Conservation (phyloP, 2,888 invertebrate species). For the Laothoe populi region DNA sequence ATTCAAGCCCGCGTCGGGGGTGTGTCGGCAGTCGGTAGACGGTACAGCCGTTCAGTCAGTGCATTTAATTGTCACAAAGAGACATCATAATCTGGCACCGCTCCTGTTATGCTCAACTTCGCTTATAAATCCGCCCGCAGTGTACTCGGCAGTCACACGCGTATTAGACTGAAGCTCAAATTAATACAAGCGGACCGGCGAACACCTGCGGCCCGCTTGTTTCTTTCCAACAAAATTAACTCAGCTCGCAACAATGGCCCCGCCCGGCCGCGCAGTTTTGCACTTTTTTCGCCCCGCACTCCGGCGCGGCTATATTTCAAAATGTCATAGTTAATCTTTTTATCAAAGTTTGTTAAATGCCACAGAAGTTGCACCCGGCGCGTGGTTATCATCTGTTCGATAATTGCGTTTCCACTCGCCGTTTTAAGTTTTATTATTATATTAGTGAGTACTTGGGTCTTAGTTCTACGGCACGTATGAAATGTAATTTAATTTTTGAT, state of each 20-base stretch:
- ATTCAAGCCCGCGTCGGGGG: neutral
- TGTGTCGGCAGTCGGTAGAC: too few species aligned
- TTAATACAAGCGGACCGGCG: conserved; percentile 74
- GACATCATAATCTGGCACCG: conserved; percentile 72
- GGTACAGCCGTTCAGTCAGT: neutral
- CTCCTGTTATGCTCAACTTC: conserved; percentile 62
- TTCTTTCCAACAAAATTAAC: conserved; percentile 30
- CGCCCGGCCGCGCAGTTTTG: conserved; percentile 24
- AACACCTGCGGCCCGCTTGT: conserved; percentile 48
- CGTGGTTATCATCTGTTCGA: conserved; percentile 70
- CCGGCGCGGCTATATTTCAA: conserved; percentile 82
- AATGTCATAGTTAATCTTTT: conserved; percentile 85
- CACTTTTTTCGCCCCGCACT: conserved; percentile 39
- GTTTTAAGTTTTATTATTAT: conserved; percentile 56
- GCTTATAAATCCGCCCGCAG: conserved; percentile 74
- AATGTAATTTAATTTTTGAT: conserved; percentile 23
- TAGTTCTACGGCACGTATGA: conserved; percentile 4
- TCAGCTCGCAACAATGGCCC: conserved; percentile 28
- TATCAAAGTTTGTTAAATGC: conserved; percentile 84
- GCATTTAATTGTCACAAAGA: conserved; percentile 31
- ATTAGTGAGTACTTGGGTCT: conserved; percentile 39
- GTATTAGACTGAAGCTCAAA: conserved; percentile 79
- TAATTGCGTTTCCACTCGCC: conserved; percentile 70
- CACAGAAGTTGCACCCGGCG: conserved; percentile 79
- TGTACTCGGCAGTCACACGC: conserved; percentile 71